Evolutionary conservation across 2,797 vertebrate genomes (phyloP).

Genomic region (Enteromius mattozi): DNA sequence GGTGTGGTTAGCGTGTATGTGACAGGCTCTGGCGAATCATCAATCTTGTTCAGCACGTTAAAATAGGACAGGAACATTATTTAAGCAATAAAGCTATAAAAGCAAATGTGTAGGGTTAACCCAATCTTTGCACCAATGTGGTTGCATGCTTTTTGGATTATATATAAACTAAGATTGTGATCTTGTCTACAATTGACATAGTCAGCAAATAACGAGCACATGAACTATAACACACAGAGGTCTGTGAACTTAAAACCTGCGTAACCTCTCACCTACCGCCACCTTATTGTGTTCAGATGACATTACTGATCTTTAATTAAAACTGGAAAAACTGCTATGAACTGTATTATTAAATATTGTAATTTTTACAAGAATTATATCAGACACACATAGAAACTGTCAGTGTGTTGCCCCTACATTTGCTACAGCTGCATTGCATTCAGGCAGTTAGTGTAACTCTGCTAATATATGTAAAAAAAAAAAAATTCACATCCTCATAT

Average conservation of each 20-base stretch:
- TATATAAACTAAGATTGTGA: neutral
- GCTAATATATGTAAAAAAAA: too few species aligned
- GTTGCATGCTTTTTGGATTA: neutral
- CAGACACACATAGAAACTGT: too few species aligned
- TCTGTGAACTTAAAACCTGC: neutral
- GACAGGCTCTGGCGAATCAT: neutral
- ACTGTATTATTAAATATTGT: too few species aligned
- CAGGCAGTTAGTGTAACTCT: too few species aligned
- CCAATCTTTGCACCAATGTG: neutral
- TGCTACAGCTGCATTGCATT: too few species aligned
- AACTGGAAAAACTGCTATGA: too few species aligned
- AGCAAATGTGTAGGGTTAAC: neutral
- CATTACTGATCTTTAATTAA: too few species aligned
- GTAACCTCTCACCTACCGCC: neutral
- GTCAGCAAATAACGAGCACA: neutral
- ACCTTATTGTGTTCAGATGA: too few species aligned
- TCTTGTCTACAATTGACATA: neutral
- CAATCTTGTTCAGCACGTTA: neutral
- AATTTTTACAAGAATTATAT: too few species aligned
- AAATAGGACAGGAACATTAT: neutral
- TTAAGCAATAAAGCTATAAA: too few species aligned
- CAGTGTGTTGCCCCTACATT: too few species aligned
- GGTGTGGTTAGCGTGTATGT: neutral
- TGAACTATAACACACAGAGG: constrained; percentile 6
- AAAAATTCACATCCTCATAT: too few species aligned